phyloP scores from a whole-genome alignment of 2,888 invertebrate species.

The Oscheius myriophilus region DNA sequence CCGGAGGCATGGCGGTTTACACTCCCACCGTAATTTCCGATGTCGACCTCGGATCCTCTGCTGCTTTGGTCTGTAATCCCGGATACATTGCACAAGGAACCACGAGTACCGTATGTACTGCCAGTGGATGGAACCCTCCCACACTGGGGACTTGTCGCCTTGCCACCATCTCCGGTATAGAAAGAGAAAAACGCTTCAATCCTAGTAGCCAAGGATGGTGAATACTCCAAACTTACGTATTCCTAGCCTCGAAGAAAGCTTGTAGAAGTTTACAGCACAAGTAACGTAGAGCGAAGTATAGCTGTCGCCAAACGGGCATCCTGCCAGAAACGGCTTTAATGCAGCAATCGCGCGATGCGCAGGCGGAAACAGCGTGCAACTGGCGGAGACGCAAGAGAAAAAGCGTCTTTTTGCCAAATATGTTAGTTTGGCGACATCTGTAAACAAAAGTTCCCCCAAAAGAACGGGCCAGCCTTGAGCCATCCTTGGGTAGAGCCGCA shows the following conservation, averaged over 20 bases:
- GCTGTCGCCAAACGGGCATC: no score
- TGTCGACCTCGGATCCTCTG: constrained; percentile 48
- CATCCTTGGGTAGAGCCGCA: not conserved
- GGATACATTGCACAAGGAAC: constrained; percentile 42
- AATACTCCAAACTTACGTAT: not conserved
- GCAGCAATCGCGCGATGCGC: no score
- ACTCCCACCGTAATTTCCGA: constrained; percentile 32
- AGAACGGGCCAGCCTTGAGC: not conserved
- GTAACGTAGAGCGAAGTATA: no score
- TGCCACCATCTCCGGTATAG: constrained; percentile 1
- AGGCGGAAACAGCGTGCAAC: no score
- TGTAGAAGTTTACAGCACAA: no score
- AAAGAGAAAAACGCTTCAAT: not conserved
- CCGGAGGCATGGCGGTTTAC: constrained; percentile 42
- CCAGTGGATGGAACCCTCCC: constrained; percentile 43
- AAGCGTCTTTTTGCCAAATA: no score
- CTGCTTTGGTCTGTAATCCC: constrained; percentile 46
- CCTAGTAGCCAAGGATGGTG: constrained; percentile 4
- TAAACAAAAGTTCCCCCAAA: no score
- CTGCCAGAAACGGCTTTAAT: no score
- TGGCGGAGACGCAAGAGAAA: no score
- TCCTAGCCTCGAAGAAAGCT: no score
- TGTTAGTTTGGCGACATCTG: no score
- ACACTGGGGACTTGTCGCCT: constrained; percentile 37
- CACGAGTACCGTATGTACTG: constrained; percentile 39